phyloP scores from a whole-genome alignment of 2,113 vertebrate genomes.

The Caranx ignobilis region DNA sequence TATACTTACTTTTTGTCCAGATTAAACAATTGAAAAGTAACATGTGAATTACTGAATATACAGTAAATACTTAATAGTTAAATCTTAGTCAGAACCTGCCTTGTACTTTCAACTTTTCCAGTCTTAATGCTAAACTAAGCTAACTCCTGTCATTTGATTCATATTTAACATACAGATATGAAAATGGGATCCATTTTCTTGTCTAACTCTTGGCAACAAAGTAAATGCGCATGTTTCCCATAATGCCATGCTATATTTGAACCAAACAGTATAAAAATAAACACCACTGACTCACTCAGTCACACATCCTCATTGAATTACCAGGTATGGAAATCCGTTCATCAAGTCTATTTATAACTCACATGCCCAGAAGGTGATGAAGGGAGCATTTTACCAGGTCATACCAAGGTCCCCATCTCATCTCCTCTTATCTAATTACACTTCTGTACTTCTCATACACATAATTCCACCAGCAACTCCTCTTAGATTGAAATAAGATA shows the following conservation, averaged over 20 bases:
- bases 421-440: constrained; percentile 65
- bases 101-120: too few relatives aligned
- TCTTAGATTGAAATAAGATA: constrained; percentile 35
- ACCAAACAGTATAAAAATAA: background rate
- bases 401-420: constrained; percentile 24
- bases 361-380: constrained; percentile 60
- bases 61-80: too few relatives aligned
- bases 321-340: constrained; percentile 59
- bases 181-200: background rate
- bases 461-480: constrained; percentile 32
- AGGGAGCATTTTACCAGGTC: constrained; percentile 22
- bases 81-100: too few relatives aligned
- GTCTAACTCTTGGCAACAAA: background rate
- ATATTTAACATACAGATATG: background rate
- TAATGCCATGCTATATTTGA: background rate
- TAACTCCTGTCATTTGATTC: background rate
- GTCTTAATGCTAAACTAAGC: too few relatives aligned
- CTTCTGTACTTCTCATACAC: constrained; percentile 28
- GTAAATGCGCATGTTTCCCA: background rate
- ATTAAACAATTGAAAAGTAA: too few relatives aligned
- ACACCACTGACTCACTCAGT: background rate
- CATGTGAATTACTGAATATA: too few relatives aligned
- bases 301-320: constrained; percentile 38
- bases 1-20: too few relatives aligned
- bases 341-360: constrained; percentile 71